phyloP scores from a whole-genome alignment of 2,113 vertebrate genomes.

The Sisor rabdophorus region DNA sequence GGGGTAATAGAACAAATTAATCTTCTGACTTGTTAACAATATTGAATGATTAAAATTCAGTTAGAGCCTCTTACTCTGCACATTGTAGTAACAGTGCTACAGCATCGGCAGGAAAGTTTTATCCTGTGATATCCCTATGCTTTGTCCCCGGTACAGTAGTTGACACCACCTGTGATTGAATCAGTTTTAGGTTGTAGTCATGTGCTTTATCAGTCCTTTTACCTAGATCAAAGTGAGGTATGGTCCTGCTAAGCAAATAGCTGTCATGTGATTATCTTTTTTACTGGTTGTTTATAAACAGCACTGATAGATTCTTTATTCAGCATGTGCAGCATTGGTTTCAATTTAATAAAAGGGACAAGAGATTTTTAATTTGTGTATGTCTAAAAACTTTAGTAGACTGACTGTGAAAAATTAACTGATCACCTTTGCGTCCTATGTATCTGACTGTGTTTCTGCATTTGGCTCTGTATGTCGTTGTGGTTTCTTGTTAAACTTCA shows the following conservation, averaged over 20 bases:
- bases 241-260: background rate
- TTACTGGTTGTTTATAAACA: background rate
- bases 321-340: background rate
- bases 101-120: background rate
- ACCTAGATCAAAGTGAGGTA: background rate
- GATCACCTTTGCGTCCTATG: background rate
- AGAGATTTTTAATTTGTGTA: background rate
- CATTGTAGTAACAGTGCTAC: background rate
- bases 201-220: slow-evolving; percentile 2
- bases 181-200: slow-evolving; percentile 5
- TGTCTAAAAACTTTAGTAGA: background rate
- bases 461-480: no score
- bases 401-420: background rate
- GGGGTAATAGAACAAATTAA: no score
- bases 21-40: background rate
- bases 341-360: background rate
- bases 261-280: background rate
- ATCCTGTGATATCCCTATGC: background rate
- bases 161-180: slow-evolving; percentile 23
- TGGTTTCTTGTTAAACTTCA: no score
- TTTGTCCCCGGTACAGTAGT: background rate
- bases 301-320: background rate
- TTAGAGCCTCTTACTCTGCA: background rate
- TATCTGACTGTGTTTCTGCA: background rate
- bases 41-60: background rate